Evolutionary conservation across 2,113 vertebrate species (phyloP).

Genomic region (Copsychus sechellarum): DNA sequence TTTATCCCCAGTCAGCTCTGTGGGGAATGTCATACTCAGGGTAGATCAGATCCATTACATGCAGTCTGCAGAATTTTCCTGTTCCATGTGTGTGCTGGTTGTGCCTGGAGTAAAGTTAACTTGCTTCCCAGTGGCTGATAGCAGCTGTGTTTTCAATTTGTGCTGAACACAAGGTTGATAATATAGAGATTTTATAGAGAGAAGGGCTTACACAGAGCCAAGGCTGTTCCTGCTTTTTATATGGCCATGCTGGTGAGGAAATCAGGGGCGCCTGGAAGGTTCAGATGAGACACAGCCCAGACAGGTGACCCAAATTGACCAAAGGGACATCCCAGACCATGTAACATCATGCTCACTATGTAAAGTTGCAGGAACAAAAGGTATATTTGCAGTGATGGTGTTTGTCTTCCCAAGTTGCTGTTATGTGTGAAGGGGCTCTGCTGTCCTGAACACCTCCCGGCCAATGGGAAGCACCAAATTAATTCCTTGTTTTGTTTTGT

Average conservation of each 20-base stretch:
- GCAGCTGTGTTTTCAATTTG: not conserved
- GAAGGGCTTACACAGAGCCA: not conserved
- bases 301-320: not conserved
- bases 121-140: not conserved
- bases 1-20: not conserved
- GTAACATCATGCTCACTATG: not conserved
- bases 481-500: not conserved
- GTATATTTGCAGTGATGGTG: not conserved
- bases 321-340: not conserved
- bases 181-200: not conserved
- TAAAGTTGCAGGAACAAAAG: not conserved
- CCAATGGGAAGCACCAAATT: not conserved
- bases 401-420: not conserved
- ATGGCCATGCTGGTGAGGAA: too few relatives aligned
- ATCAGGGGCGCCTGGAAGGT: rapidly evolving
- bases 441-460: not conserved
- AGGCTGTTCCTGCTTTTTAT: not conserved
- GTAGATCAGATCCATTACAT: not conserved
- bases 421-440: not conserved
- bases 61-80: not conserved
- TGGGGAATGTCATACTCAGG: not conserved
- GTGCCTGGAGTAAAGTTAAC: not conserved
- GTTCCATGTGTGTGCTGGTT: not conserved
- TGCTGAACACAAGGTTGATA: not conserved
- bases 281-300: not conserved